These are phyloP conservation scores for Drosophila eohydei DNA, from an alignment of 2,888 invertebrate species.

Conservation along the genomic window DNA sequence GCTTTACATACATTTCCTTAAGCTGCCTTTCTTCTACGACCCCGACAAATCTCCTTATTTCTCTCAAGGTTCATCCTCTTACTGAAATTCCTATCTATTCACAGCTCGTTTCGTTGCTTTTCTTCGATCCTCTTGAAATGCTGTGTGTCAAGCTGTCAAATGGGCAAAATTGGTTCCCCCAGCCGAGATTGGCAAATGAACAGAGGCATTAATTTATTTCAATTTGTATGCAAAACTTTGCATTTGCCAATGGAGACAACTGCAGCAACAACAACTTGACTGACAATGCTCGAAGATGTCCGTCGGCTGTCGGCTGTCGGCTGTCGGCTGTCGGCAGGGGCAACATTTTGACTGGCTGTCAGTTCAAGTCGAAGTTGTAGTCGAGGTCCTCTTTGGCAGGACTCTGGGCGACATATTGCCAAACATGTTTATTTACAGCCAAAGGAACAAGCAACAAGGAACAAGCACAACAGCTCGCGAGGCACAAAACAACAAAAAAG, in stretches of 20 bases:
- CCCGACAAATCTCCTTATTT: neutral
- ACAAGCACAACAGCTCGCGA: conserved; percentile 61
- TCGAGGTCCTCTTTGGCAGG: conserved; percentile 31
- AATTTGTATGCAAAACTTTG: conserved; percentile 63
- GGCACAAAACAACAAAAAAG: conserved; percentile 1
- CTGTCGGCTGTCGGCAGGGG: conserved; percentile 41
- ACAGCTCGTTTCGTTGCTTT: neutral
- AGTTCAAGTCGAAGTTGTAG: conserved; percentile 37
- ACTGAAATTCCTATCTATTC: neutral
- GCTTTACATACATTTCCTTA: neutral
- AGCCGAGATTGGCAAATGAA: conserved; percentile 40
- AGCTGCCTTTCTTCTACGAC: neutral
- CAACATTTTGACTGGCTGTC: conserved; percentile 40
- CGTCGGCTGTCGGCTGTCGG: conserved; percentile 17
- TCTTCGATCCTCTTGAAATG: conserved; percentile 13
- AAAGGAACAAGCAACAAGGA: conserved; percentile 60
- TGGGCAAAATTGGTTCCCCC: conserved; percentile 13
- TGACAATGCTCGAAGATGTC: conserved; percentile 47
- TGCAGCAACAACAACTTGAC: conserved; percentile 32
- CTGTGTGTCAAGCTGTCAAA: conserved; percentile 46
- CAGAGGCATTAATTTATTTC: conserved; percentile 60
- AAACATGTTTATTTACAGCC: conserved; percentile 76
- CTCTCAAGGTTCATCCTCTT: neutral
- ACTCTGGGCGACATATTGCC: conserved; percentile 69
- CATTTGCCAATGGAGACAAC: conserved; percentile 49